Evolutionary conservation across 1,140 invertebrate genomes (phyloP).

Genomic region (Philotrypesis tridentata): DNA sequence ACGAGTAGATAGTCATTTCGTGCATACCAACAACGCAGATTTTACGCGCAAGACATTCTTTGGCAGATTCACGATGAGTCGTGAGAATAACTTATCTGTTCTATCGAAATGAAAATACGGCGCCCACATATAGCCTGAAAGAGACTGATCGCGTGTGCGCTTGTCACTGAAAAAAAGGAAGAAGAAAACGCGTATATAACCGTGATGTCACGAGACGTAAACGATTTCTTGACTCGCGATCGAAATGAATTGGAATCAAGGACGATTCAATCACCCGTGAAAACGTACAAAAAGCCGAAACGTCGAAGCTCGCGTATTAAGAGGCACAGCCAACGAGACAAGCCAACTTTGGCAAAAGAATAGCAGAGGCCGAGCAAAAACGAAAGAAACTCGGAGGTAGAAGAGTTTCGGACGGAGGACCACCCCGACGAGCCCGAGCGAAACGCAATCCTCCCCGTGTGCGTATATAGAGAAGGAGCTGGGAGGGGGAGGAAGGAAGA

Average conservation of each 20-base stretch:
- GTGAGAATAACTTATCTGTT: no score
- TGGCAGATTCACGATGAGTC: no score
- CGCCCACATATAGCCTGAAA: no score
- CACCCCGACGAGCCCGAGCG: neutral
- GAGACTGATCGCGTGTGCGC: no score
- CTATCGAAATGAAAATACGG: no score
- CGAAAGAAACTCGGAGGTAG: neutral
- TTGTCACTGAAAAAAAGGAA: neutral
- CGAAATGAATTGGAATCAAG: neutral
- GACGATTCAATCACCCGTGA: neutral
- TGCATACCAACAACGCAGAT: no score
- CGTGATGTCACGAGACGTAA: neutral
- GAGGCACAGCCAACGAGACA: neutral
- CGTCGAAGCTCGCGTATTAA: neutral
- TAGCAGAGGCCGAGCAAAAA: neutral
- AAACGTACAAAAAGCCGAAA: neutral
- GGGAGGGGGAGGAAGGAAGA: no score
- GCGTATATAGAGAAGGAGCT: neutral
- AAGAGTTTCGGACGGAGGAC: neutral
- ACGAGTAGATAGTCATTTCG: no score
- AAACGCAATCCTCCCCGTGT: conserved; percentile 29
- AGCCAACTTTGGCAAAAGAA: neutral
- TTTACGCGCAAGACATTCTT: no score
- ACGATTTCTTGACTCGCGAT: neutral
- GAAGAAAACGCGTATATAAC: no score